These are phyloP conservation scores for Bibio marci DNA, from an alignment of 2,888 invertebrate genomes.

Conservation along the genomic window DNA sequence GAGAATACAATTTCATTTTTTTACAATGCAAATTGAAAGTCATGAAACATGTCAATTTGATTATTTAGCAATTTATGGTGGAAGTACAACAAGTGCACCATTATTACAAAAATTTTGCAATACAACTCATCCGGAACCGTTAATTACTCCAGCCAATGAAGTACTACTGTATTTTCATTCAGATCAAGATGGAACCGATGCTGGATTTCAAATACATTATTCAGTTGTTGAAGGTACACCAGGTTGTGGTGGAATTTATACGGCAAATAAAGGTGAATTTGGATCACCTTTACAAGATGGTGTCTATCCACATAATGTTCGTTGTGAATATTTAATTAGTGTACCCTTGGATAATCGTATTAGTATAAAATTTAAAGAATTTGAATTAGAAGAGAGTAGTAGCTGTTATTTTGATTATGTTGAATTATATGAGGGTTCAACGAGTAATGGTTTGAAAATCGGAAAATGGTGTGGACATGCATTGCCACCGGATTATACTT, in stretches of 20 bases:
- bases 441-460: constrained; percentile 40
- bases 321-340: constrained; percentile 70
- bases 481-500: constrained; percentile 39
- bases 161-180: constrained; percentile 65
- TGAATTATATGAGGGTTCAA: constrained; percentile 47
- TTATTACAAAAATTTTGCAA: constrained; percentile 56
- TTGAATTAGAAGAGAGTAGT: constrained; percentile 43
- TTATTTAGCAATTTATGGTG: constrained; percentile 51
- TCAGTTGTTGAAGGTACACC: constrained; percentile 47
- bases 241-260: constrained; percentile 67
- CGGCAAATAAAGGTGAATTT: constrained; percentile 44
- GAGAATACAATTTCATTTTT: constrained; percentile 68
- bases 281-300: constrained; percentile 41
- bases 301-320: constrained; percentile 36
- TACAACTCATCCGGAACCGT: constrained; percentile 50
- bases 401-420: constrained; percentile 47
- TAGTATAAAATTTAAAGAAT: constrained; percentile 41
- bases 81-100: constrained; percentile 25
- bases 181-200: constrained; percentile 41
- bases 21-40: constrained; percentile 53
- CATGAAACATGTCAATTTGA: constrained; percentile 60
- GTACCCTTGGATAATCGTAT: constrained; percentile 44
- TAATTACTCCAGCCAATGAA: constrained; percentile 46
- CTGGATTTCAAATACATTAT: constrained; percentile 77
- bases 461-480: constrained; percentile 57